These are phyloP conservation scores for Tauraco hartlaubi DNA, from an alignment of 2,797 vertebrate genomes.

Conservation along the genomic window DNA sequence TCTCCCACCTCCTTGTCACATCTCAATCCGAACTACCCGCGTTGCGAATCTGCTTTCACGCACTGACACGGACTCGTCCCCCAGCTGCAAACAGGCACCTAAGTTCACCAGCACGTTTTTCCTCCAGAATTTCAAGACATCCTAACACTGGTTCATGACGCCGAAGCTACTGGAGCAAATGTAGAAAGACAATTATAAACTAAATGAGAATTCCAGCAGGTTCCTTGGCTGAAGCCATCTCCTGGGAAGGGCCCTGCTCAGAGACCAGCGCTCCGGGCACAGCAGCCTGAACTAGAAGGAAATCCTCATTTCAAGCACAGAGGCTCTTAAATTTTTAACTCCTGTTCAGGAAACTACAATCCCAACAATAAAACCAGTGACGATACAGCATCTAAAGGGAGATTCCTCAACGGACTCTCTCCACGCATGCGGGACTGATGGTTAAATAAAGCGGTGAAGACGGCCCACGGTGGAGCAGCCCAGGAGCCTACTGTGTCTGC, in stretches of 20 bases:
- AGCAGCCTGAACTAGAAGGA: background rate
- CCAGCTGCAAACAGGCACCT: background rate
- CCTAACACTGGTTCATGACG: background rate
- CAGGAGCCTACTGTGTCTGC: background rate
- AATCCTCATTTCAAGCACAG: background rate
- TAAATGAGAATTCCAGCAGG: background rate
- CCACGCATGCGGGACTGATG: accelerated
- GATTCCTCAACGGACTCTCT: background rate
- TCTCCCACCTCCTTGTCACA: accelerated
- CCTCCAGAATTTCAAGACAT: background rate
- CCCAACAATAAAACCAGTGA: background rate
- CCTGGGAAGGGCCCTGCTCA: background rate
- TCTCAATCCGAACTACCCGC: accelerated
- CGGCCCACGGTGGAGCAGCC: background rate
- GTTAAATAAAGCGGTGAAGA: background rate
- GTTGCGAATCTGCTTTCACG: background rate
- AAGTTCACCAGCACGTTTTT: accelerated
- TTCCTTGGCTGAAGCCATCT: background rate
- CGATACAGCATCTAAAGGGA: background rate
- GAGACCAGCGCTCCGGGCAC: background rate
- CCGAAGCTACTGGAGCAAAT: background rate
- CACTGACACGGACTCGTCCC: accelerated
- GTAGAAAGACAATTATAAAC: background rate
- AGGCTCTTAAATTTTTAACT: background rate
- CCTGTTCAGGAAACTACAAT: background rate